Evolutionary conservation across 1,140 invertebrate species (phyloP).

Genomic region (Odontomachus brunneus): DNA sequence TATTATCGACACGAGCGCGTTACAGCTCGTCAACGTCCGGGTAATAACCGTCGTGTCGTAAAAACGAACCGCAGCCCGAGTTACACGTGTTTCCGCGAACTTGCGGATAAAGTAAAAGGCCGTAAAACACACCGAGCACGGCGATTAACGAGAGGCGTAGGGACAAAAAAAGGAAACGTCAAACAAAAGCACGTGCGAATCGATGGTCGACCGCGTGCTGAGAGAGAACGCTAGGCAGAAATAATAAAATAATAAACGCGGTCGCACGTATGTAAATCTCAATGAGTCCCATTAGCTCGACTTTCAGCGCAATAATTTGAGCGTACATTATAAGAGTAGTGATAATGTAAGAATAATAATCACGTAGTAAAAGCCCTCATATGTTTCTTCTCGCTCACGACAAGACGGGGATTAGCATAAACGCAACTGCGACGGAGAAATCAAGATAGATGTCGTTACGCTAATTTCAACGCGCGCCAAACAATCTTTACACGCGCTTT

Average conservation of each 20-base stretch:
- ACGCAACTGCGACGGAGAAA: neutral
- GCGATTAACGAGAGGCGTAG: conserved; percentile 62
- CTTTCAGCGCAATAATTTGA: no score
- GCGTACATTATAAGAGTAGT: no score
- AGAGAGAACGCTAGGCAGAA: neutral
- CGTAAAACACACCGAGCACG: conserved; percentile 57
- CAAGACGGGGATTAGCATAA: no score
- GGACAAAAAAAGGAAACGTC: conserved; percentile 30
- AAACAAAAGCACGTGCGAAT: neutral
- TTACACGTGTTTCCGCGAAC: conserved; percentile 63
- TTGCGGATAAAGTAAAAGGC: conserved; percentile 62
- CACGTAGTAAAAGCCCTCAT: no score
- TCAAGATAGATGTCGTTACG: neutral
- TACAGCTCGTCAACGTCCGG: conserved; percentile 7
- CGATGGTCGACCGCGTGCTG: neutral
- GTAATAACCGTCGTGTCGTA: conserved; percentile 29
- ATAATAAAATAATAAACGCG: neutral
- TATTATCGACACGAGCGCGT: conserved; percentile 6
- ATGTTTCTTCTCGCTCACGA: no score
- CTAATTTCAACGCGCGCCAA: conserved; percentile 1
- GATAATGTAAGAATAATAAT: no score
- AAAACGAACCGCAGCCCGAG: conserved; percentile 47
- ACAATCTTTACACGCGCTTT: neutral
- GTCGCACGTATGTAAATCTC: no score
- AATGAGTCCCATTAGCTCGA: no score